Percentiles rank a stretch among this genome's conserved stretches.
Evolutionary conservation across 2,888 invertebrate species (phyloP).

Genomic region (Parthenolecanium corni): DNA sequence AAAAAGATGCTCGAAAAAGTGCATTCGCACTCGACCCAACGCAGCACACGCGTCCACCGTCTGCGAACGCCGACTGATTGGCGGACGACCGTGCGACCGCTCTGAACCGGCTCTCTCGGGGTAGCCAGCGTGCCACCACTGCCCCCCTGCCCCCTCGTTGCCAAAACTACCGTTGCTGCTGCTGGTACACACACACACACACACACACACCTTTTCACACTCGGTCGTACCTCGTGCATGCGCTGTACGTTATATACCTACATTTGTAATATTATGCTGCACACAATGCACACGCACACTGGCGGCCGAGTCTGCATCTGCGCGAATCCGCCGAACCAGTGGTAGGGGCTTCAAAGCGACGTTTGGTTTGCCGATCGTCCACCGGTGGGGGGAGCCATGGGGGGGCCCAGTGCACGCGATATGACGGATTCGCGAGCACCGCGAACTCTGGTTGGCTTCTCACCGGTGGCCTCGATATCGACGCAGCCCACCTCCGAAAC

Average conservation of each 20-base stretch:
- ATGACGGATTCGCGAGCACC: neutral
- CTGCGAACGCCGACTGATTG: no score
- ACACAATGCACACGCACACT: no score
- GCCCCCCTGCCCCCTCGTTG: no score
- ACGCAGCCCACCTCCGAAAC: constrained; percentile 1
- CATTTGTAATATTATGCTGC: no score
- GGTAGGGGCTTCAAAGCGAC: neutral
- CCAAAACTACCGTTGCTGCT: no score
- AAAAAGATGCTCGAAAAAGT: no score
- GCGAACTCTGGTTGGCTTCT: constrained; percentile 1
- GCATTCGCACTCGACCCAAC: no score
- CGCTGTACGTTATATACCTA: neutral
- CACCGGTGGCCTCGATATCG: neutral
- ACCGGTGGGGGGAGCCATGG: constrained; percentile 14
- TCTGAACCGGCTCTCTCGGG: no score
- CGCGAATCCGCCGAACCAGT: neutral
- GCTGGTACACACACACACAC: no score
- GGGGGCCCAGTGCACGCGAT: constrained; percentile 16
- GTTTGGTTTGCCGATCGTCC: neutral
- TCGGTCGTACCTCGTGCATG: neutral
- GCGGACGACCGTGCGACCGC: no score
- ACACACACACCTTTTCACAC: neutral
- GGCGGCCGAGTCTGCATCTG: neutral
- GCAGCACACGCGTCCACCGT: no score
- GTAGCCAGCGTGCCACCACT: no score